Conservation (phyloP, 92 coral and sea anemone species). For the Porites evermanni region DNA sequence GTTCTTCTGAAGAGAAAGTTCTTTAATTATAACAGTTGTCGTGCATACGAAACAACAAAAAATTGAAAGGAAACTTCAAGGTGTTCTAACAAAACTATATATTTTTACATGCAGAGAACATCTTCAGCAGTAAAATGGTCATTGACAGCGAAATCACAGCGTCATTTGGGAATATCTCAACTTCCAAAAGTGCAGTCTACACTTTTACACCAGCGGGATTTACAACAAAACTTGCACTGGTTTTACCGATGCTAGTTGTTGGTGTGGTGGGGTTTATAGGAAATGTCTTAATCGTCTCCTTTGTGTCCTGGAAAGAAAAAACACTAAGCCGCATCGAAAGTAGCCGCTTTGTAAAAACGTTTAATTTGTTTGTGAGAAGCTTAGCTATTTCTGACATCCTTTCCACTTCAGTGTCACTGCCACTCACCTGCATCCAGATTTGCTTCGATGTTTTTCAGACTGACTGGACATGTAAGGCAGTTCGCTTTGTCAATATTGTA, state of each 20-base stretch:
- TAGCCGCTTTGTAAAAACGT: slow-evolving; percentile 9
- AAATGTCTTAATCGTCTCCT: neutral
- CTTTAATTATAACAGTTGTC: too few relatives aligned
- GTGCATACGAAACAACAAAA: too few relatives aligned
- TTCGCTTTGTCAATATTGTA: slow-evolving; percentile 20
- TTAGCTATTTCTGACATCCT: slow-evolving; percentile 19
- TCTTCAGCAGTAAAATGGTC: too few relatives aligned
- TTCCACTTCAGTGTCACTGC: slow-evolving; percentile 1
- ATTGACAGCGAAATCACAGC: too few relatives aligned
- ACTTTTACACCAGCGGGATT: slow-evolving; percentile 11
- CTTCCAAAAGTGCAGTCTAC: neutral
- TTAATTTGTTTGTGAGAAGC: slow-evolving; percentile 9
- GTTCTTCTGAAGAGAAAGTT: too few relatives aligned
- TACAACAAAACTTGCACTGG: neutral
- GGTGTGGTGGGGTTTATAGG: slow-evolving; percentile 7
- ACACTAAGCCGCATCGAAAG: neutral
- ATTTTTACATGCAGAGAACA: too few relatives aligned
- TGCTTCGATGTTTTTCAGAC: slow-evolving; percentile 1
- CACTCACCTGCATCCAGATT: slow-evolving; percentile 10
- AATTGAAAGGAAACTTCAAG: too few relatives aligned
- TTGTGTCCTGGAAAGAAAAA: neutral
- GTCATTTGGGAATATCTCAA: neutral
- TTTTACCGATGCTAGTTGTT: neutral
- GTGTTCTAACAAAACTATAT: too few relatives aligned
- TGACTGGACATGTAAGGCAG: neutral